These are phyloP conservation scores for Epiperipatus broadwayi DNA, from an alignment of 2,888 invertebrate genomes.

Conservation along the genomic window DNA sequence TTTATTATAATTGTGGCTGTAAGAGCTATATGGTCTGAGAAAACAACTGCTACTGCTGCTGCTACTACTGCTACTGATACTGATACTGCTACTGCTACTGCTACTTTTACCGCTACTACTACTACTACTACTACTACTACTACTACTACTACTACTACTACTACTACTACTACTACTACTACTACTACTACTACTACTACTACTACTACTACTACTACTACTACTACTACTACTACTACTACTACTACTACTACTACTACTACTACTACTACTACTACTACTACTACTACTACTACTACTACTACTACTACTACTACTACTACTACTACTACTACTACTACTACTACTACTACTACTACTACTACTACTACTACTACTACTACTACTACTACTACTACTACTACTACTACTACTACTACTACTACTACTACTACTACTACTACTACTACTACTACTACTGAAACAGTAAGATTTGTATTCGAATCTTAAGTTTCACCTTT, in stretches of 20 bases:
- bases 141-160: slow-evolving; percentile 3
- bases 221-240: slow-evolving; percentile 3
- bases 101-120: background rate
- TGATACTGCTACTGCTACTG: too few species aligned
- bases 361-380: slow-evolving; percentile 3
- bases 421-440: slow-evolving; percentile 3
- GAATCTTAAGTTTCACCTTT: too few species aligned
- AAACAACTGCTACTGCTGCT: too few species aligned
- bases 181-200: slow-evolving; percentile 3
- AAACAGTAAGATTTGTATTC: too few species aligned
- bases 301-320: slow-evolving; percentile 3
- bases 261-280: slow-evolving; percentile 3
- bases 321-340: slow-evolving; percentile 3
- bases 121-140: slow-evolving; percentile 3
- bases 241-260: slow-evolving; percentile 3
- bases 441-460: too few species aligned
- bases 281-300: slow-evolving; percentile 3
- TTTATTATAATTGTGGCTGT: too few species aligned
- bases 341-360: slow-evolving; percentile 3
- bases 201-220: slow-evolving; percentile 3
- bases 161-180: slow-evolving; percentile 3
- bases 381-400: slow-evolving; percentile 3
- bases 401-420: slow-evolving; percentile 3
- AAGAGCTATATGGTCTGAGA: too few species aligned
- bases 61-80: too few species aligned